Evolutionary conservation across 1,140 invertebrate species (phyloP), one percentile per base, ranked within the genome.

Genomic region (Euura saliciscinereae): DNA sequence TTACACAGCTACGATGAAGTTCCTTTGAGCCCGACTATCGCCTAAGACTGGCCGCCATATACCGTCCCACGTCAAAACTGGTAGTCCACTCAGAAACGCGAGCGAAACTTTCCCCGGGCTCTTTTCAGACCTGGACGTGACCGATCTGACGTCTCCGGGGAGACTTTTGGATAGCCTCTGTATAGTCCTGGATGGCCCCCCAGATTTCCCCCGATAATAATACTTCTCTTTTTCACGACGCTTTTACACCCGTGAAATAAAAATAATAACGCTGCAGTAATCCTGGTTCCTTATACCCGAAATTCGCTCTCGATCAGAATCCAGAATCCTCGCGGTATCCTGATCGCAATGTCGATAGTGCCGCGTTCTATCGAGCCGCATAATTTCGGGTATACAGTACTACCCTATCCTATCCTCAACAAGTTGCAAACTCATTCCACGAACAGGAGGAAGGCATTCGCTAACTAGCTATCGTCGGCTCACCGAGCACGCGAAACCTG

Each of bases 141-240:
- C 85, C 85, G 85, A 87, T 86, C 85, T 80, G 77, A 74, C 69
- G 80, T 86, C 85, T 84, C 83, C 72, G 68, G 79, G 83, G 85
- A 59, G 51, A 59, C 51, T n/a, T 59, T 6, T n/a, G 51, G 51
- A 59, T 59, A 59, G 51, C 51, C 51, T 59, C 13, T n/a, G 51
- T 8, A 59, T 59, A 59, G 51, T n/a, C 51, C 51, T 59, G 13
- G 51, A 59, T 59, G 51, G 51, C 51, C 13, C 51, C 80, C 79
- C 82, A 86, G 85, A 87, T 87, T 87, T 87, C 85, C 85, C 85
- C 80, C 80, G 85, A 84, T 87, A 87, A 87, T 86, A 86, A 87
- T 87, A 86, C 85, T 85, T 87, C 83, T 85, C 81, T 84, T 81
- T 84, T 83, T 80, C 80, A 82, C 28, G 28, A 28, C 51, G 8